Evolutionary conservation across 2,113 vertebrate genomes (phyloP), one percentile per base, ranked within the genome.

Genomic region (Varanus salvator): DNA sequence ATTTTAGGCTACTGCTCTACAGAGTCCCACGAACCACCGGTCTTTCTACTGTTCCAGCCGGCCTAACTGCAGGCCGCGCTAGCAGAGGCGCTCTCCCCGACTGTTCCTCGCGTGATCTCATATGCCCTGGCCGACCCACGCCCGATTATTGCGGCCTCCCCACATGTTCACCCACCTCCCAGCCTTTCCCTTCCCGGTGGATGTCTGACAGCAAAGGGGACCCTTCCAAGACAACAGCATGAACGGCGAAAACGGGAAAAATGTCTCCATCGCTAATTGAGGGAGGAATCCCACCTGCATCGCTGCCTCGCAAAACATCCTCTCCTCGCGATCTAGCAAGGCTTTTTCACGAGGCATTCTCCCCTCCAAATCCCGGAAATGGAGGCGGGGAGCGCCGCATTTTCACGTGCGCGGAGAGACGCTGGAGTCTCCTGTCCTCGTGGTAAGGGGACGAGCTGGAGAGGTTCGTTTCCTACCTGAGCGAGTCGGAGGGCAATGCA

Each of bases 391-490:
- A 76, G 25, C 66, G 15, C 66, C 77, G 34, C 38, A 54, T 76
- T 44, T 74, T 76, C 80, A 72, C 71, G 57, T 31, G 27, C 48
- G 50, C 19, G n/a, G 57, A 57, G n/a, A 23, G n/a, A 23, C 4
- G 27, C 25, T 9, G 75, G 17, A 7, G 38, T 23, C 4, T 27
- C 5, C 27, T 17, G 31, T 8, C 31, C 64, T 25, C 3, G 19
- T 4, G 80, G 48, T 1, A 27, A 9, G 72, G 31, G 48, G 57
- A 75, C 1, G 23, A 78, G 54, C 71, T 25, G 50, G 31, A 7
- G 8, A 19, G n/a, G 23, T 12, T 31, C 21, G 78, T 74, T 88
- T 80, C 93, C 84, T 89, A 95, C 92, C 94, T 94, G 95, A 75
- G 74, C 60, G 60, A 64, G 60, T 64, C 60, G 87, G 87, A 80